phyloP scores from a whole-genome alignment of 2,888 invertebrate species.

The Rhorus exstirpatorius region DNA sequence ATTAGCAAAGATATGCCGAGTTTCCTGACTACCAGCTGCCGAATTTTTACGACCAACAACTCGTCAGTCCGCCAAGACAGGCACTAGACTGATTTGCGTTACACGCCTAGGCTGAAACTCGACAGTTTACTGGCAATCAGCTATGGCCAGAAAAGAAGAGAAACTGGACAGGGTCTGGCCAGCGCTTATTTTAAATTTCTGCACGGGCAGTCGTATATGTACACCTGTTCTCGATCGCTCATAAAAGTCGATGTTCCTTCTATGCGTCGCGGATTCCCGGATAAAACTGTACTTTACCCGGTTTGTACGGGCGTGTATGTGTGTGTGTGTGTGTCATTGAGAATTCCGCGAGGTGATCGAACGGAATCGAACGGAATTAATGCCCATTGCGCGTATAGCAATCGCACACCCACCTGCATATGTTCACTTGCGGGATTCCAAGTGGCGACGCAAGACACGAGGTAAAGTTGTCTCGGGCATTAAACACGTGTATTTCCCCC shows the following conservation, averaged over 20 bases:
- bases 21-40: no score
- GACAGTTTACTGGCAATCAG: no score
- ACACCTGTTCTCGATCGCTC: conserved; percentile 38
- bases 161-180: no score
- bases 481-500: conserved; percentile 62
- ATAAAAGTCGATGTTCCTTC: conserved; percentile 52
- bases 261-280: conserved; percentile 36
- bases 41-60: no score
- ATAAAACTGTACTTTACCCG: conserved; percentile 67
- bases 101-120: no score
- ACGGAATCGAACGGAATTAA: conserved; percentile 74
- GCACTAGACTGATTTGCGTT: no score
- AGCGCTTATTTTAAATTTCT: no score
- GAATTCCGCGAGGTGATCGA: conserved; percentile 72
- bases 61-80: no score
- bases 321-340: conserved; percentile 51
- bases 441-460: conserved; percentile 42
- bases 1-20: no score
- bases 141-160: no score
- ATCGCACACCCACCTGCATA: conserved; percentile 65
- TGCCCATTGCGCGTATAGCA: conserved; percentile 71
- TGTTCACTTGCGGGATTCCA: conserved; percentile 47
- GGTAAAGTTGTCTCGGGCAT: conserved; percentile 47
- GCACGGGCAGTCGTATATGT: background rate
- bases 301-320: background rate